phyloP scores from a whole-genome alignment of 2,888 invertebrate genomes.

The Drosophila formosana region DNA sequence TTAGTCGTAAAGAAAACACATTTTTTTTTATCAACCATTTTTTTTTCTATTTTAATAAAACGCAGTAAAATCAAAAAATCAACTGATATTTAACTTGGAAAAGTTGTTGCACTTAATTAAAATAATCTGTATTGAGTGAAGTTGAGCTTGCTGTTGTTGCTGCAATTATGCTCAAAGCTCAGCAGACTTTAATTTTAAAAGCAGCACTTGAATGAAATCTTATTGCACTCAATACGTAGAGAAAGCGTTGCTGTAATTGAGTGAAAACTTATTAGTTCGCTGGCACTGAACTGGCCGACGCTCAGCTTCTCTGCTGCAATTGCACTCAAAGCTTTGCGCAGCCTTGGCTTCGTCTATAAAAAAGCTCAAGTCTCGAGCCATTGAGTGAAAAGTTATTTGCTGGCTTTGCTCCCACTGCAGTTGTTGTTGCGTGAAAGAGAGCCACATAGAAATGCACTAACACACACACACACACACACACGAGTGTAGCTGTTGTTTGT shows the following conservation, averaged over 20 bases:
- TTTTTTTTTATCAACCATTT: slow-evolving; percentile 31
- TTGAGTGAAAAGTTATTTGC: no score
- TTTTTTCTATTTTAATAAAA: slow-evolving; percentile 60
- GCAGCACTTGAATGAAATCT: background rate
- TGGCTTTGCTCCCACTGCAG: background rate
- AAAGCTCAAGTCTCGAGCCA: no score
- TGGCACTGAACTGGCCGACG: background rate
- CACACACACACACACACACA: background rate
- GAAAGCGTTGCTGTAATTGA: background rate
- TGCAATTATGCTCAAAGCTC: no score
- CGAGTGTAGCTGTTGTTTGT: background rate
- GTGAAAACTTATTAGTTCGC: background rate
- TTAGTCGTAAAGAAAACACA: slow-evolving; percentile 30
- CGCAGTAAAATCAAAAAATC: slow-evolving; percentile 48
- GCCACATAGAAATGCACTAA: background rate
- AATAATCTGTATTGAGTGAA: background rate
- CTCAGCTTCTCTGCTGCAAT: background rate
- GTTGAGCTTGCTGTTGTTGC: no score
- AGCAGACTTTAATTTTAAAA: no score
- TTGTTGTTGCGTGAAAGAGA: background rate
- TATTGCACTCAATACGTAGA: no score
- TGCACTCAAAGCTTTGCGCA: background rate
- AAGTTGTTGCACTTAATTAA: background rate
- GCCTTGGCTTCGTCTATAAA: no score
- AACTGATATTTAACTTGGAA: background rate